These are phyloP conservation scores for Dendrocincla tyrannina DNA, from an alignment of 2,797 vertebrate species.

Conservation along the genomic window DNA sequence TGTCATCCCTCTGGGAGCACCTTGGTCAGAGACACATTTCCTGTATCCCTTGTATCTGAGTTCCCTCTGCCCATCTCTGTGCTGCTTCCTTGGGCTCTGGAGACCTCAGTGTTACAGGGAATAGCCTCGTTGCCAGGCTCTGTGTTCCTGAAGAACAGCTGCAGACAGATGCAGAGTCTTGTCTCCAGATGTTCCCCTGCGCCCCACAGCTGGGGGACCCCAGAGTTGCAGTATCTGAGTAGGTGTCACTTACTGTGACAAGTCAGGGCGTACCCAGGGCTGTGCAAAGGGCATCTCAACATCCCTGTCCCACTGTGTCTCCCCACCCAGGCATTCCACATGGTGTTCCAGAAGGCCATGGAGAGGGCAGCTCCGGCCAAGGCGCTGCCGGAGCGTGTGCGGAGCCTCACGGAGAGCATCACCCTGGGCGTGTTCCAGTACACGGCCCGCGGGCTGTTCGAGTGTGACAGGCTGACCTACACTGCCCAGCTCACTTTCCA, in stretches of 20 bases:
- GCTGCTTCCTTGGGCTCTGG: not conserved
- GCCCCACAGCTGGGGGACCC: not conserved
- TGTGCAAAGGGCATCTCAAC: not conserved
- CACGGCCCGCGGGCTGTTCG: constrained; percentile 91
- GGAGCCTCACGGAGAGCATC: constrained; percentile 90
- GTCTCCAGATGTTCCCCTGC: not conserved
- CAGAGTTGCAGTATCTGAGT: not conserved
- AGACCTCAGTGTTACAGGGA: not conserved
- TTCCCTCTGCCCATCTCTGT: not conserved
- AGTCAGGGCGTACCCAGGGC: not conserved
- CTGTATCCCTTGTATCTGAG: not conserved
- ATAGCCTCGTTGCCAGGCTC: not conserved
- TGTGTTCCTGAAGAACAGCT: not conserved
- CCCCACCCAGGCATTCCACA: constrained; percentile 85
- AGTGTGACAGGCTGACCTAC: constrained; percentile 89
- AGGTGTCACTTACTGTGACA: not conserved
- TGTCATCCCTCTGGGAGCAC: not conserved
- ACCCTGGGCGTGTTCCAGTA: constrained; percentile 92
- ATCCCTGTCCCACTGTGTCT: not conserved
- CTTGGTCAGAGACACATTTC: not conserved
- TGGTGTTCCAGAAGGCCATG: constrained; percentile 91
- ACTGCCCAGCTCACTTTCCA: constrained; percentile 85
- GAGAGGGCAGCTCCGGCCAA: constrained; percentile 81
- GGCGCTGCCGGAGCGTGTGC: constrained; percentile 80
- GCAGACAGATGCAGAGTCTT: not conserved